Base-by-base conservation (phyloP, 1,140 invertebrate genomes). In the Aricia agestis region DNA sequence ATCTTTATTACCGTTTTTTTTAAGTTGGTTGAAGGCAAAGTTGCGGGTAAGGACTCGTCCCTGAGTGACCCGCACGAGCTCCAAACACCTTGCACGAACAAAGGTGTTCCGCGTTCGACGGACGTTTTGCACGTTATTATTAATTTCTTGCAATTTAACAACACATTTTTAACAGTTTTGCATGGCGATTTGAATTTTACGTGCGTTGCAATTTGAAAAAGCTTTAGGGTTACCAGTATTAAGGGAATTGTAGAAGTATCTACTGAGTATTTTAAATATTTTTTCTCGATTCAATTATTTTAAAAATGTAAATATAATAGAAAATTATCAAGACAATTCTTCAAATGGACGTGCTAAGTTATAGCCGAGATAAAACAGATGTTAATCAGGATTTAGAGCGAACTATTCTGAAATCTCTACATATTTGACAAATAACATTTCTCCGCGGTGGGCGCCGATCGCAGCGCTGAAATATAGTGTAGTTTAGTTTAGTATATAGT, bases 91-190 rank as follows among this genome's bases (percentile, higher is more conserved):
- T 66, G 65, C 65, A 41, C 32, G 65, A 66, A 31, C 19, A 66
- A 66, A 66, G 65, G 65, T 66, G 65, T 66, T 66, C 65, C 65
- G 32, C 65, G 13, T 66, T 66, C 65, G 65, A 36, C 59, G 18
- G 59, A n/a, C 59, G 59, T 25, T 63, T 63, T 63, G 15, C 19
- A 19, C 59, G 59, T 63, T 63, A 11, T 59, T 59, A 19, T 63
- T 52, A 52, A 52, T 52, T 52, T 52, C 45, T 52, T 52, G 45
- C 45, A 52, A 52, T 52, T 52, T 52, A 52, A 52, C 45, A 52
- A 13, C 10, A 52, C 45, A 13, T 52, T 52, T 52, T 52, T 52
- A 52, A 52, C 45, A 52, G 45, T 52, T 52, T 52, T 52, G 45
- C 45, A 36, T 52, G 6, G 45, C 45, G 45, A 52, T 52, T 52